A percentile compares a stretch with the other conserved stretches of the same genome.
Evolutionary conservation across 2,113 vertebrate genomes (phyloP).

Genomic region (Euleptes europaea): DNA sequence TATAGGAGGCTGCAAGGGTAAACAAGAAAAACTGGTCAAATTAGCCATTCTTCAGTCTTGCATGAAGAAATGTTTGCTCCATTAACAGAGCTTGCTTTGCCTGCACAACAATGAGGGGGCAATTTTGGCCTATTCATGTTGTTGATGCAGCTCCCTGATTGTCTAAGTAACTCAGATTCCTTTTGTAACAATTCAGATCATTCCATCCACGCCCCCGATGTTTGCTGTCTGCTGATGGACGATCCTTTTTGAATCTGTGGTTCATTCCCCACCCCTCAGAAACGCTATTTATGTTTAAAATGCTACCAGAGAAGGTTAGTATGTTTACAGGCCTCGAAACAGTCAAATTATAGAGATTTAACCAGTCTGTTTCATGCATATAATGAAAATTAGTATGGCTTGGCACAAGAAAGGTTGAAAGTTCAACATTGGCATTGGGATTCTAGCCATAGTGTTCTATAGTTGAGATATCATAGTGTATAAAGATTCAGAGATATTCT

Average conservation of each 20-base stretch:
- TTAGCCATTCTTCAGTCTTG: too few species aligned
- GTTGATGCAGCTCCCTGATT: neutral
- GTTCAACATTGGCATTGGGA: neutral
- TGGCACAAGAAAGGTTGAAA: neutral
- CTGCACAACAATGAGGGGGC: too few species aligned
- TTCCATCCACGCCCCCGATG: conserved; percentile 45
- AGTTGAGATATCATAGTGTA: neutral
- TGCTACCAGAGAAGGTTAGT: conserved; percentile 73
- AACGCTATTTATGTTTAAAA: conserved; percentile 77
- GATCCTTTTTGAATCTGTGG: conserved; percentile 75
- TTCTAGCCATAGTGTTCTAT: neutral
- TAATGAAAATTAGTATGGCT: neutral
- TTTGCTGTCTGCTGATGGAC: conserved; percentile 73
- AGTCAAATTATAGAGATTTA: neutral
- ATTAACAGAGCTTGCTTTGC: too few species aligned
- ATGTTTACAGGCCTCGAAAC: conserved; percentile 7
- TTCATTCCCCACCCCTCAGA: conserved; percentile 74
- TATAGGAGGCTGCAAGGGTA: too few species aligned
- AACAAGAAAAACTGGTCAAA: too few species aligned
- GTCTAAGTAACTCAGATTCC: neutral
- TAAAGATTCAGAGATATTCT: neutral
- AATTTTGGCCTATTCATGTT: too few species aligned
- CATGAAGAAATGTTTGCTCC: too few species aligned
- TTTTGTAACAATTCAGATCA: conserved; percentile 51
- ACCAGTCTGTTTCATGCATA: neutral